phyloP scores from a whole-genome alignment of 2,797 vertebrate species.

The Melanogrammus aeglefinus region DNA sequence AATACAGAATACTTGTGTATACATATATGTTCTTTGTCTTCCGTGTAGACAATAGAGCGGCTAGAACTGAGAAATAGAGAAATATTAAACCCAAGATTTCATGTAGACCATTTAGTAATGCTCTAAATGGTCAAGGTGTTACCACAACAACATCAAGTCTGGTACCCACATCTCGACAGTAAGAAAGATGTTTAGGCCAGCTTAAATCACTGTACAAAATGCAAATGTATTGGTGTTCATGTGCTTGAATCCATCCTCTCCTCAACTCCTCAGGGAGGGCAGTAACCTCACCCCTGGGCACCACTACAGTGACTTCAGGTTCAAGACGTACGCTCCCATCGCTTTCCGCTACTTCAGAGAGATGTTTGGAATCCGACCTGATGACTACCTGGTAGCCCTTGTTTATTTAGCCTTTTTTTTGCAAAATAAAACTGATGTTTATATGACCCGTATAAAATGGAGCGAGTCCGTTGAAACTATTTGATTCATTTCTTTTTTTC shows the following conservation, averaged over 20 bases:
- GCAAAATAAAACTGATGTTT: not conserved
- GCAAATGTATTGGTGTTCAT: not conserved
- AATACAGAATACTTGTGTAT: not conserved
- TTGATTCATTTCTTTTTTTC: not conserved
- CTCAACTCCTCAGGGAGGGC: constrained; percentile 78
- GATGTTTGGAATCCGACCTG: constrained; percentile 91
- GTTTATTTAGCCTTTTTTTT: not conserved
- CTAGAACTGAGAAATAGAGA: not conserved
- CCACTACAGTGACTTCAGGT: constrained; percentile 92
- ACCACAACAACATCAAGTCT: not conserved
- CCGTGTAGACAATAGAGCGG: not conserved
- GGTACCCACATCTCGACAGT: not conserved
- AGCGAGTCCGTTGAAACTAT: not conserved
- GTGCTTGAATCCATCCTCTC: not conserved
- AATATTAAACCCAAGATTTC: not conserved
- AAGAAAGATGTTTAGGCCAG: not conserved
- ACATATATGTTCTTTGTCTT: constrained; percentile 2
- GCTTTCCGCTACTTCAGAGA: constrained; percentile 97
- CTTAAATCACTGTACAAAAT: not conserved
- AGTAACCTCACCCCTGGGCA: constrained; percentile 93
- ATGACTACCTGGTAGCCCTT: constrained; percentile 88
- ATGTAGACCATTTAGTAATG: not conserved
- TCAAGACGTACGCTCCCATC: constrained; percentile 95
- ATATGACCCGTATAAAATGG: not conserved
- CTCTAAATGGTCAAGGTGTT: not conserved